phyloP scores from a whole-genome alignment of 2,797 vertebrate genomes.

The Parotocinclus haroldoi region DNA sequence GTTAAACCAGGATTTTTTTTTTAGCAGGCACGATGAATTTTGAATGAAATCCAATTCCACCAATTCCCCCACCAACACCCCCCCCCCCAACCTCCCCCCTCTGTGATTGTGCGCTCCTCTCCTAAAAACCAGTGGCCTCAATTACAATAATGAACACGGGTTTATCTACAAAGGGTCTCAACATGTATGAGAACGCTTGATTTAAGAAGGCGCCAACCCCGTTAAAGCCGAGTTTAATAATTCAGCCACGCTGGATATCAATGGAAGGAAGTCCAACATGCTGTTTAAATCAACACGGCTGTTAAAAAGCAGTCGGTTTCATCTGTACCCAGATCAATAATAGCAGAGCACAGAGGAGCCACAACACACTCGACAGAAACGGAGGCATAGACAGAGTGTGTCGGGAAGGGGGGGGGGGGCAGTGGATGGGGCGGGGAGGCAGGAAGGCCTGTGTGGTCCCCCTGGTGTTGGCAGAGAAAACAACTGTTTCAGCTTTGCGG shows the following conservation, averaged over 20 bases:
- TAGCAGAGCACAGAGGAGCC: constrained; percentile 34
- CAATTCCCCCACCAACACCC: too few relatives aligned
- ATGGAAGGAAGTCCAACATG: constrained; percentile 45
- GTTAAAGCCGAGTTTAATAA: constrained; percentile 50
- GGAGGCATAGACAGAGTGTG: constrained; percentile 6
- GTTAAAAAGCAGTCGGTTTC: constrained; percentile 48
- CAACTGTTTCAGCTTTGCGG: constrained; percentile 27
- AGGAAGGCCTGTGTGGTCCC: constrained; percentile 35
- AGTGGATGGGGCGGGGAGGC: too few relatives aligned
- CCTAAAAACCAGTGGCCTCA: constrained; percentile 30
- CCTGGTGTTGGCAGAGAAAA: constrained; percentile 38
- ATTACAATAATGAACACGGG: constrained; percentile 34
- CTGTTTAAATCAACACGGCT: constrained; percentile 52
- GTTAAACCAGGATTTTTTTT: background rate
- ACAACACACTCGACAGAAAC: constrained; percentile 25
- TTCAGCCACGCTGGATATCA: constrained; percentile 47
- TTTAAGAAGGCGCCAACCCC: constrained; percentile 30
- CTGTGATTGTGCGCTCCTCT: constrained; percentile 14
- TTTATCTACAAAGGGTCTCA: constrained; percentile 44
- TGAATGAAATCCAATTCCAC: too few relatives aligned
- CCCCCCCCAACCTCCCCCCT: too few relatives aligned
- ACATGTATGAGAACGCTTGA: constrained; percentile 38
- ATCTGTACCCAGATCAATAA: constrained; percentile 48
- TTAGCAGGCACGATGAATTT: too few relatives aligned
- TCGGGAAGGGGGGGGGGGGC: background rate